Percentiles rank a stretch among this genome's conserved stretches.
phyloP scores from a whole-genome alignment of 2,113 vertebrate genomes.

The Sebastes fasciatus region DNA sequence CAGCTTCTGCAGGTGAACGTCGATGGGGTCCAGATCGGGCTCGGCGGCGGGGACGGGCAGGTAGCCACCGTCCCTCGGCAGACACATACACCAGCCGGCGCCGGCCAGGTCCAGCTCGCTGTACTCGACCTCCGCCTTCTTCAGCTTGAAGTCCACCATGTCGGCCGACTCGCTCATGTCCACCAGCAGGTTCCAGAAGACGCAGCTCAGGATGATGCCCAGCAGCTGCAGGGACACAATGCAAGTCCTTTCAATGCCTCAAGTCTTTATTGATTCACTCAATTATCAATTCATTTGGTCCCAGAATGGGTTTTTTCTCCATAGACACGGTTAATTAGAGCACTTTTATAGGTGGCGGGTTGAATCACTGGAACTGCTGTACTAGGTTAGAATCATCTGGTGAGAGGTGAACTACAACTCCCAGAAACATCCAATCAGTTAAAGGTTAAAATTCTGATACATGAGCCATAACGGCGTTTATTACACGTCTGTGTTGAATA shows the following conservation, averaged over 20 bases:
- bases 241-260: no score
- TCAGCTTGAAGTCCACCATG: constrained; percentile 86
- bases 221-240: constrained; percentile 79
- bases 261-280: neutral
- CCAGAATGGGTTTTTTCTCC: neutral
- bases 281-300: neutral
- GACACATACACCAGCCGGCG: constrained; percentile 91
- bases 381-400: neutral
- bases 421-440: neutral
- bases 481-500: no score
- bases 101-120: constrained; percentile 86
- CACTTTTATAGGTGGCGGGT: no score
- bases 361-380: no score
- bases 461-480: no score
- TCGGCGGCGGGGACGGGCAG: constrained; percentile 79
- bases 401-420: neutral
- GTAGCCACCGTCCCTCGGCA: constrained; percentile 90
- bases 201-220: constrained; percentile 87
- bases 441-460: neutral
- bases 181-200: constrained; percentile 90
- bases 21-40: constrained; percentile 76
- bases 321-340: no score
- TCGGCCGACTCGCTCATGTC: constrained; percentile 85
- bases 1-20: constrained; percentile 74
- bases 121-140: constrained; percentile 74